These are phyloP conservation scores for Archivesica marissinica DNA, from an alignment of 1,140 invertebrate genomes.

Conservation along the genomic window DNA sequence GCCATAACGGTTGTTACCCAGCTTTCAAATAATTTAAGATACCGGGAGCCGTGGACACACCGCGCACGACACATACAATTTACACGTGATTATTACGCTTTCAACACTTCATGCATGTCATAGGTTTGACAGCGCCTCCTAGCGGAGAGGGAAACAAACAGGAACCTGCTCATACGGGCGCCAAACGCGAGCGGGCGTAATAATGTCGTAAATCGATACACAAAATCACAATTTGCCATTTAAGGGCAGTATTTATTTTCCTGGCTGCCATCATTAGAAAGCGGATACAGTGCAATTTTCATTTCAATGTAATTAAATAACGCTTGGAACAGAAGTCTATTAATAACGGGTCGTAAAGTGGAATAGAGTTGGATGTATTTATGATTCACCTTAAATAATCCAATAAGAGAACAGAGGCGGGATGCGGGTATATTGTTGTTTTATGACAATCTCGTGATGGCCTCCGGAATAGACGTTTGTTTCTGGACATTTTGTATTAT, in stretches of 20 bases:
- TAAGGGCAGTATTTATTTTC: constrained; percentile 43
- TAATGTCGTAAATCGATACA: not conserved
- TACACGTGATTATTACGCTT: constrained; percentile 9
- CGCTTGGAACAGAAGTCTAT: constrained; percentile 28
- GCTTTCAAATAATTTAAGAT: not conserved
- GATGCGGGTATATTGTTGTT: constrained; percentile 34
- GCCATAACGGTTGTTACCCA: too few species aligned
- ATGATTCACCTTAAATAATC: constrained; percentile 7
- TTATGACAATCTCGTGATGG: constrained; percentile 37
- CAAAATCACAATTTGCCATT: constrained; percentile 27
- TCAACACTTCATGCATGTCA: constrained; percentile 16
- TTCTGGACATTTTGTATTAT: constrained; percentile 31
- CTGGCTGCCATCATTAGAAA: constrained; percentile 26
- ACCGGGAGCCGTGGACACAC: not conserved
- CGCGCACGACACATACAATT: not conserved
- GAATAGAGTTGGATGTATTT: constrained; percentile 28
- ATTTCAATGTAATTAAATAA: constrained; percentile 48
- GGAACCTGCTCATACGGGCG: constrained; percentile 23
- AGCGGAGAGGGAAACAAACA: constrained; percentile 28
- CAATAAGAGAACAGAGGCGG: not conserved
- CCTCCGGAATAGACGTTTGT: constrained; percentile 35
- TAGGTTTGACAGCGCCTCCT: constrained; percentile 11
- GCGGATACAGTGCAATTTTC: constrained; percentile 30
- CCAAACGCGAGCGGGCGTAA: constrained; percentile 9
- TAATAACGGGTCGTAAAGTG: constrained; percentile 42